These are phyloP conservation scores for Lagria hirta DNA, from an alignment of 2,888 invertebrate genomes.

Conservation along the genomic window DNA sequence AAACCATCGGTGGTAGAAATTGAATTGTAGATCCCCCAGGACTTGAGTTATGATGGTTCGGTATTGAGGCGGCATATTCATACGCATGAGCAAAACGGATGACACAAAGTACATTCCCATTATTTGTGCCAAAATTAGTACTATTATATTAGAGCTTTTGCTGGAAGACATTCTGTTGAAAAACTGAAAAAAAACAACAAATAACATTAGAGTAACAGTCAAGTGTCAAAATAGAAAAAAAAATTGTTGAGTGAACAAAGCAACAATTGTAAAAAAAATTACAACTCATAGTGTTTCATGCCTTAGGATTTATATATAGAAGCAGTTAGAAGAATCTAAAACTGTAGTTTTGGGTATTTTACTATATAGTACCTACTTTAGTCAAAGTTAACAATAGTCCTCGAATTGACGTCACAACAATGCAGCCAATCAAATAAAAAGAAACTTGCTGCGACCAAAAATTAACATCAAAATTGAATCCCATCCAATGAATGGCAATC, in stretches of 20 bases:
- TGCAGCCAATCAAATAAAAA: constrained; percentile 94
- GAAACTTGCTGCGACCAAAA: constrained; percentile 99
- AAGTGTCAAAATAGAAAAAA: too few relatives aligned
- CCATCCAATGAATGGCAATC: constrained; percentile 95
- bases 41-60: constrained; percentile 90
- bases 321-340: constrained; percentile 2
- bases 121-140: constrained; percentile 93
- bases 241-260: too few relatives aligned
- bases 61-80: constrained; percentile 99
- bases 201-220: too few relatives aligned
- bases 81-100: constrained; percentile 93
- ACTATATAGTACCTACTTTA: constrained; percentile 69
- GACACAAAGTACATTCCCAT: constrained; percentile 99
- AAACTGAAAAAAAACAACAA: constrained; percentile 69
- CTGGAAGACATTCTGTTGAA: constrained; percentile 99
- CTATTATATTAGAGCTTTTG: constrained; percentile 97
- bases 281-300: background rate
- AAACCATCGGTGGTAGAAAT: constrained; percentile 99
- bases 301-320: background rate
- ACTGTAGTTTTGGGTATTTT: too few relatives aligned
- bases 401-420: constrained; percentile 95
- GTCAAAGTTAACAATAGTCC: constrained; percentile 95
- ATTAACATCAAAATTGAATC: constrained; percentile 92
- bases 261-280: constrained; percentile 3
- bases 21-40: constrained; percentile 95